A percentile compares a stretch with the other conserved stretches of the same genome.
These are phyloP conservation scores for Scomber colias DNA, from an alignment of 2,113 vertebrate species.

Conservation along the genomic window DNA sequence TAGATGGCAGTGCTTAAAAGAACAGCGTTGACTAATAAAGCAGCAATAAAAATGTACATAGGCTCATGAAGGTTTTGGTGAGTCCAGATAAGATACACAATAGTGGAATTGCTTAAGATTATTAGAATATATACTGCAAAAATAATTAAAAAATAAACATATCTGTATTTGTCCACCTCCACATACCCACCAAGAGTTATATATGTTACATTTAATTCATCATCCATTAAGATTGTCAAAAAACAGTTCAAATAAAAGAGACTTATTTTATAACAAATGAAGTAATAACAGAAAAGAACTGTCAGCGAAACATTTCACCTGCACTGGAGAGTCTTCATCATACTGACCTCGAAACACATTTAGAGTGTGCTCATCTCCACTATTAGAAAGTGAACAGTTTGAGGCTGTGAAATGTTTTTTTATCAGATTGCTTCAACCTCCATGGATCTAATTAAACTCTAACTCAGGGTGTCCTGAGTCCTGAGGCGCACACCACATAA, in stretches of 20 bases:
- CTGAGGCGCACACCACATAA: too few species aligned
- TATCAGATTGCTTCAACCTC: not conserved
- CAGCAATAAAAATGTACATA: slow-evolving; percentile 40
- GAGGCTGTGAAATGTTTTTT: not conserved
- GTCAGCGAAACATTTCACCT: too few species aligned
- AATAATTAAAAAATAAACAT: slow-evolving; percentile 23
- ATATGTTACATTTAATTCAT: slow-evolving; percentile 2
- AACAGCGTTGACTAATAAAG: slow-evolving; percentile 27
- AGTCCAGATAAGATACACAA: slow-evolving; percentile 8
- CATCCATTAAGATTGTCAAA: not conserved
- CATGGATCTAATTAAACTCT: slow-evolving; percentile 10
- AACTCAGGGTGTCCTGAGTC: too few species aligned
- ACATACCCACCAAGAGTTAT: slow-evolving; percentile 23
- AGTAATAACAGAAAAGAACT: not conserved
- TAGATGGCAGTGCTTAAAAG: slow-evolving; percentile 12
- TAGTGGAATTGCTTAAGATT: slow-evolving; percentile 21
- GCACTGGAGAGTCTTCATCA: too few species aligned
- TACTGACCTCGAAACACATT: too few species aligned
- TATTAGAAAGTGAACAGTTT: not conserved
- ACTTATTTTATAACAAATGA: not conserved
- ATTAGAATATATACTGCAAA: slow-evolving; percentile 21
- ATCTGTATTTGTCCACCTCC: slow-evolving; percentile 27
- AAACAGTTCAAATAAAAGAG: not conserved
- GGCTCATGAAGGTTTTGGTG: slow-evolving; percentile 31
- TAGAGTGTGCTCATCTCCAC: not conserved